Evolutionary conservation across 2,888 invertebrate species (phyloP), one percentile per base, ranked within the genome.

Genomic region (Erpobdella octoculata): DNA sequence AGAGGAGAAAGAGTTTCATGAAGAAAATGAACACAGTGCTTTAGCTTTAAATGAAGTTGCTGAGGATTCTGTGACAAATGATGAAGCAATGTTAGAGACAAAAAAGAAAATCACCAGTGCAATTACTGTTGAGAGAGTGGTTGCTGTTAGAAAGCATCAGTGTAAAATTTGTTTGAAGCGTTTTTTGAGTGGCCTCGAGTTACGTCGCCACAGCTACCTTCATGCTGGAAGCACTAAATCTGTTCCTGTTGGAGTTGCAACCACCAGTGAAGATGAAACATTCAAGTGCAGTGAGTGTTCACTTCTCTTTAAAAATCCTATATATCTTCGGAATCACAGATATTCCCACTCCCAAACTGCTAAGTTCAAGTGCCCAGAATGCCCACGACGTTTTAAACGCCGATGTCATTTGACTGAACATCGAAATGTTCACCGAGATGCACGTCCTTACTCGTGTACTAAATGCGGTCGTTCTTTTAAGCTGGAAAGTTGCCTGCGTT

Each of bases 401-500:
- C 62, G 62, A 8, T 62, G 62, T 15, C 62, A 62, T 62, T 35
- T 62, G 9, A 35, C 18, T n/a, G 62, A 62, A 12, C 62, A 62
- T 31, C 35, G 33, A 8, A 31, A 35, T n/a, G 35, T 35, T 6
- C 62, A 62, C 33, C 31, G 12, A 9, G 35, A 62, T 12, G 33
- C 62, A n/a, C 8, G 62, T 28, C 62, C 62, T 28, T 62, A 62
- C 33, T 62, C 62, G 21, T 62, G 62, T 18, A 35, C 28, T 0
- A 31, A 28, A 28, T 62, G 62, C 62, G 62, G 62, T 31, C 31
- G 35, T n/a, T 15, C 33, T 28, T 62, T 62, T 35, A 62, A 62
- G 35, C 62, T 62, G 6, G 62, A 62, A 21, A 62, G 62, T 35
- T 31, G 62, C 35, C 15, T 62, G 35, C 62, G 62, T 31, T 62